These are phyloP conservation scores for Astreopora myriophthalma DNA, from an alignment of 64 coral and sea anemone species.

Conservation along the genomic window DNA sequence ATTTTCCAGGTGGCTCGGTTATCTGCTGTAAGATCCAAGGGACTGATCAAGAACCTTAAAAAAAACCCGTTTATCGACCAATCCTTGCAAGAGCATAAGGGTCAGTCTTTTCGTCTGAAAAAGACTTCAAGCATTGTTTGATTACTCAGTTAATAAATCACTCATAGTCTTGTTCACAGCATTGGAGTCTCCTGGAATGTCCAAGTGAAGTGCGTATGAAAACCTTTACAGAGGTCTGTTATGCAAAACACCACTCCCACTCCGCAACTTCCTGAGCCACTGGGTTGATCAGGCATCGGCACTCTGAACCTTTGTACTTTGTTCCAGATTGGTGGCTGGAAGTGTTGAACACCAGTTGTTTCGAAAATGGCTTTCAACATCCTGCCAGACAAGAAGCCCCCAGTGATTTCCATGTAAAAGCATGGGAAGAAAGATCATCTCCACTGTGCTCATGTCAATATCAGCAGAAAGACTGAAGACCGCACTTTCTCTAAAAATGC, in stretches of 20 bases:
- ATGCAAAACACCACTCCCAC: slow-evolving; percentile 9
- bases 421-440: neutral
- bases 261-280: slow-evolving; percentile 2
- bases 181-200: slow-evolving; percentile 9
- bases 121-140: too few species aligned
- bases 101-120: too few species aligned
- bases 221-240: neutral
- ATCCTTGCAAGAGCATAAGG: too few species aligned
- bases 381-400: neutral
- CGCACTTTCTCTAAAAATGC: neutral
- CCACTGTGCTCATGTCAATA: neutral
- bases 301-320: neutral
- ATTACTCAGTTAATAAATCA: too few species aligned
- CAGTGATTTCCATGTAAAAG: neutral
- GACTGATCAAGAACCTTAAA: too few species aligned
- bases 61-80: too few species aligned
- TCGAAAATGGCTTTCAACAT: neutral
- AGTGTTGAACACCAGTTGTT: neutral
- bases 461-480: neutral
- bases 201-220: slow-evolving; percentile 1
- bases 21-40: too few species aligned
- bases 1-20: too few species aligned
- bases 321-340: neutral
- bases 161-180: too few species aligned
- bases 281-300: neutral